Evolutionary conservation across 2,888 invertebrate genomes (phyloP), one percentile per base, ranked within the genome.

Genomic region (Syrista parreyssii): DNA sequence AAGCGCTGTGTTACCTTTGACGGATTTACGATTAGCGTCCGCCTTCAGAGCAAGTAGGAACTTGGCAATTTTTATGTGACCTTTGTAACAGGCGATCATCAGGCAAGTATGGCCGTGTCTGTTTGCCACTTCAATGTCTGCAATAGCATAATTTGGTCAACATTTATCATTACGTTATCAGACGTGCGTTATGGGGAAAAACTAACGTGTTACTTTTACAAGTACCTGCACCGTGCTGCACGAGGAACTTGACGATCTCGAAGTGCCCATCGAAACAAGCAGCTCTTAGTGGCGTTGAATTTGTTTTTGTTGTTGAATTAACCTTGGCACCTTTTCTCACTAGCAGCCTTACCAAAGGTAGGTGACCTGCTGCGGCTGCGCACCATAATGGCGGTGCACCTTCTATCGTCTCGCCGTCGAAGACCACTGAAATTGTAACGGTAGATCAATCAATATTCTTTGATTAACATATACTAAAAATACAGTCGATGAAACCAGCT

Each of bases 41-140:
- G 98, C 98, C 87, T 96, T 96, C 73, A 97, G 92, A 30, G 95
- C 94, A 12, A 99, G 93, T 77, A 99, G 93, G 92, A 96, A 98
- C 89, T 96, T 96, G 76, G 98, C 98, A 89, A 99, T 98, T 88
- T 95, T 94, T 84, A 95, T 95, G 92, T 99, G 98, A 77, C 98
- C 97, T 91, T 98, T 98, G 92, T 98, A 99, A 92, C 98, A 98
- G 74, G 98, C 97, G 81, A 99, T 99, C 99, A 99, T 99, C 55
- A 99, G 93, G 89, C 98, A 98, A 23, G 99, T 99, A 92, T 99
- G 99, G 1, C 97, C 98, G 91, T 98, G 97, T 81, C 97, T 94
- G 91, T 99, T 99, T 33, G 98, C 97, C 89, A 98, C 96, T 93
- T 99, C 98, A 90, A 99, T 96, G 92, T 99, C 98, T 94, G 94